Conservation (phyloP, 2,797 vertebrate genomes). For the Monodelphis domestica region DNA sequence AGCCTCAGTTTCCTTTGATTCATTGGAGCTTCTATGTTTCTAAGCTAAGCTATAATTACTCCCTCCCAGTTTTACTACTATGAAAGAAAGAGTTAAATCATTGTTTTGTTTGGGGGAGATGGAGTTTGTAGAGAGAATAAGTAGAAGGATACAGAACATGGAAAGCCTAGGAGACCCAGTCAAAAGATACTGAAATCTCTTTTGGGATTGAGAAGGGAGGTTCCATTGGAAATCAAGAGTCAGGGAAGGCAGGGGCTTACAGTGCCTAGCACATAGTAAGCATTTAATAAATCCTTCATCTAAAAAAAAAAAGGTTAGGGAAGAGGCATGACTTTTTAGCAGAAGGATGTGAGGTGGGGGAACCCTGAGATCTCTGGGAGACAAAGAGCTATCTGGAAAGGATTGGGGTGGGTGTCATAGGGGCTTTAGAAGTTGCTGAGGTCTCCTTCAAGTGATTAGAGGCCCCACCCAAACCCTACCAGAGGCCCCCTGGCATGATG, state of each 20-base stretch:
- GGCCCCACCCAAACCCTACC: constrained; percentile 1
- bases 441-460: not conserved
- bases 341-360: not conserved
- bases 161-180: not conserved
- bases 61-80: constrained; percentile 40
- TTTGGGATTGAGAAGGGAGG: not conserved
- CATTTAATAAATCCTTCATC: too few relatives aligned
- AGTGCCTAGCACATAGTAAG: not conserved
- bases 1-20: constrained; percentile 64
- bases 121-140: not conserved
- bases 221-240: not conserved
- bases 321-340: not conserved
- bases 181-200: not conserved
- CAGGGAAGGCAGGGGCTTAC: not conserved
- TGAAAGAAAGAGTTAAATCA: constrained; percentile 51
- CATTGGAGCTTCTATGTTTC: constrained; percentile 45
- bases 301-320: not conserved
- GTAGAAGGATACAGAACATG: not conserved
- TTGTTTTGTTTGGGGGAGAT: not conserved
- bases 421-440: not conserved
- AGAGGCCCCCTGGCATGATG: constrained; percentile 31
- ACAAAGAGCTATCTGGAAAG: not conserved
- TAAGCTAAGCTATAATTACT: constrained; percentile 54
- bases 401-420: not conserved
- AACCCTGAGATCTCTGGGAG: not conserved